Evolutionary conservation across 2,797 vertebrate species (phyloP), one percentile per base, ranked within the genome.

Genomic region (Eremophila alpestris): DNA sequence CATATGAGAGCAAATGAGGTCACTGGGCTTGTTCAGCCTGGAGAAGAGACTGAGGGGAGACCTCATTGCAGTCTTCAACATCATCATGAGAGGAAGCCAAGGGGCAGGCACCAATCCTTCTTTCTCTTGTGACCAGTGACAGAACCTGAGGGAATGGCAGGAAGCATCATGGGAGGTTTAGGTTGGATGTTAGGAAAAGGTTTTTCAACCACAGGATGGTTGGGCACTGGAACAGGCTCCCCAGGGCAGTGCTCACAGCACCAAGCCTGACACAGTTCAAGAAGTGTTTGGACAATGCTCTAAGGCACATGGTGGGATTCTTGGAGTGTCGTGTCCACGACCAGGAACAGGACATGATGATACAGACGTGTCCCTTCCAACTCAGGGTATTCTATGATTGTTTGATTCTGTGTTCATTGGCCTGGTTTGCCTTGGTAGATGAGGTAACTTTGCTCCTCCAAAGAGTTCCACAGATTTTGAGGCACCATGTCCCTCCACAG

Each of bases 201-300:
- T 40, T 77, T 11, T 24, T 69, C 11, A 29, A 5, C 2, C 48
- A 40, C 20, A 62, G 14, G 5, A 2, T 21, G 9, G 7, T 0
- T 4, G 40, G 40, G 29, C 29, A 54, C 13, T 60, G 40, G 38
- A 85, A 68, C 1, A 45, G 18, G 11, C 13, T 67, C 17, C 45
- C 27, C 27, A 59, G 38, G 22, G 27, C 29, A 67, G n/a, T n/a
- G n/a, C 7, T 19, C 27, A 29, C 10, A 67, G 23, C 27, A 59
- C 22, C 18, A 52, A n/a, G 10, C 13, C 45, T 38, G 27, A 59
- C 38, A 52, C 4, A 45, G 38, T 13, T 45, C 15, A 38, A 67
- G 8, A 58, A 19, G 22, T 2, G 0, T 45, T 59, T 67, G 46
- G 32, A 45, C 54, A 59, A 45, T 19, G 27, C n/a, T 52, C n/a